Percentiles rank a stretch among this genome's conserved stretches.
Conservation (phyloP, 2,888 invertebrate genomes). For the Baccha elongata region DNA sequence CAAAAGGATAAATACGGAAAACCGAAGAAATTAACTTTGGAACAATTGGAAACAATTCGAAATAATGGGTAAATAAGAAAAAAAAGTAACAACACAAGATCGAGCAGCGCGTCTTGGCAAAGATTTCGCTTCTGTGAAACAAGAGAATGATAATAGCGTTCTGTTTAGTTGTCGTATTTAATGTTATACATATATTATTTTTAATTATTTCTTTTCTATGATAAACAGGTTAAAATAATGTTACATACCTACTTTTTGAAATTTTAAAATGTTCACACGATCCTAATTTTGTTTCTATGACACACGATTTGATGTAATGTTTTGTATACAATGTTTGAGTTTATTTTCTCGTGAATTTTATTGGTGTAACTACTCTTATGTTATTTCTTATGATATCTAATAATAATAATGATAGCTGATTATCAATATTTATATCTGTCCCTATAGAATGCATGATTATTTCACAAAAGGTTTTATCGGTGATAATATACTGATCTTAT, state of each 20-base stretch:
- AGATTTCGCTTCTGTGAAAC: conserved; percentile 51
- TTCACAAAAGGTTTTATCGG: conserved; percentile 14
- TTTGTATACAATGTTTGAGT: conserved; percentile 29
- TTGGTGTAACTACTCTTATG: conserved; percentile 32
- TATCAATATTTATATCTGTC: conserved; percentile 24
- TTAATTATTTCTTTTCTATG: conserved; percentile 13
- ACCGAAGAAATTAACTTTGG: conserved; percentile 90
- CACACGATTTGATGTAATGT: conserved; percentile 43
- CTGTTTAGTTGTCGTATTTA: conserved; percentile 63
- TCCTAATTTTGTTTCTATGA: conserved; percentile 39
- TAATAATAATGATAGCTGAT: conserved; percentile 6
- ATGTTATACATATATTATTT: conserved; percentile 43
- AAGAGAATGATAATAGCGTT: conserved; percentile 43
- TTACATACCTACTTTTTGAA: neutral
- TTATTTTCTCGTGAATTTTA: conserved; percentile 40
- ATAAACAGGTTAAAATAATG: conserved; percentile 28
- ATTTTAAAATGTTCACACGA: conserved; percentile 26
- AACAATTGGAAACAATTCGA: conserved; percentile 90
- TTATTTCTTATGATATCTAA: conserved; percentile 48
- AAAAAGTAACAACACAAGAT: conserved; percentile 74
- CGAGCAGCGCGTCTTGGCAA: conserved; percentile 50
- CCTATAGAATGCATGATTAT: conserved; percentile 45
- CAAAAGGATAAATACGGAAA: conserved; percentile 94
- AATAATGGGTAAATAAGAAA: conserved; percentile 88
- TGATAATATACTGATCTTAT: conserved; percentile 19